Conservation (phyloP, 2,888 invertebrate genomes). For the Ormyrus rosae region DNA sequence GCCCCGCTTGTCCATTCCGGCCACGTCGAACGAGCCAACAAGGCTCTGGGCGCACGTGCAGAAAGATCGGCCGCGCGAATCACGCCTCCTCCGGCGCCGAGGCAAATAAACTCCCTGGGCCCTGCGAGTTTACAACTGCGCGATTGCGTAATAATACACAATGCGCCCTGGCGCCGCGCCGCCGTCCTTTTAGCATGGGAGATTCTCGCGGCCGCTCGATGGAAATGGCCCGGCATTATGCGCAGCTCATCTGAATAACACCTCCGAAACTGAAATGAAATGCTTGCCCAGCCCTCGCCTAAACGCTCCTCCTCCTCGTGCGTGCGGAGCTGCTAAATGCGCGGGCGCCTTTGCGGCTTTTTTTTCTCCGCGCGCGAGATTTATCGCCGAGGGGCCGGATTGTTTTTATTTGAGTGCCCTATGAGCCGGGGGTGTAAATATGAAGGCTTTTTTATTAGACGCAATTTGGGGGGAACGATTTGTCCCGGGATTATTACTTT, state of each 20-base stretch:
- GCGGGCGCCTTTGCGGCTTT: too few species aligned
- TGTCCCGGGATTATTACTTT: too few species aligned
- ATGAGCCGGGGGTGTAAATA: too few species aligned
- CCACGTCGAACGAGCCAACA: too few species aligned
- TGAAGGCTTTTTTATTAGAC: too few species aligned
- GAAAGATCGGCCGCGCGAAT: background rate
- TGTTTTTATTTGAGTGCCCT: too few species aligned
- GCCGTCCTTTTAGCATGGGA: slow-evolving; percentile 5
- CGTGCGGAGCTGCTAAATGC: too few species aligned
- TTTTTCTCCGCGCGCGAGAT: too few species aligned
- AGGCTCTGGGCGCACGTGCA: background rate
- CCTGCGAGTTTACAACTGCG: slow-evolving; percentile 64
- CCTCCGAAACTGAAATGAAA: slow-evolving; percentile 44
- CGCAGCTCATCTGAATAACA: slow-evolving; percentile 51
- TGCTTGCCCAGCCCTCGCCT: background rate
- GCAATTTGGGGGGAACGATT: too few species aligned
- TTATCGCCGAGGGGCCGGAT: too few species aligned
- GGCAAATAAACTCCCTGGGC: slow-evolving; percentile 65
- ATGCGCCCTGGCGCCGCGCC: slow-evolving; percentile 19
- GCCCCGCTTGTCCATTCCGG: too few species aligned
- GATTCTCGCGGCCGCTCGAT: slow-evolving; percentile 19
- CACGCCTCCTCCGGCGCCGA: slow-evolving; percentile 15
- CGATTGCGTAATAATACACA: slow-evolving; percentile 68
- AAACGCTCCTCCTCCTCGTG: too few species aligned
- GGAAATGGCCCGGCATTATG: slow-evolving; percentile 47